Evolutionary conservation across 2,113 vertebrate genomes (phyloP), one percentile per base, ranked within the genome.

Genomic region (Upupa epops): DNA sequence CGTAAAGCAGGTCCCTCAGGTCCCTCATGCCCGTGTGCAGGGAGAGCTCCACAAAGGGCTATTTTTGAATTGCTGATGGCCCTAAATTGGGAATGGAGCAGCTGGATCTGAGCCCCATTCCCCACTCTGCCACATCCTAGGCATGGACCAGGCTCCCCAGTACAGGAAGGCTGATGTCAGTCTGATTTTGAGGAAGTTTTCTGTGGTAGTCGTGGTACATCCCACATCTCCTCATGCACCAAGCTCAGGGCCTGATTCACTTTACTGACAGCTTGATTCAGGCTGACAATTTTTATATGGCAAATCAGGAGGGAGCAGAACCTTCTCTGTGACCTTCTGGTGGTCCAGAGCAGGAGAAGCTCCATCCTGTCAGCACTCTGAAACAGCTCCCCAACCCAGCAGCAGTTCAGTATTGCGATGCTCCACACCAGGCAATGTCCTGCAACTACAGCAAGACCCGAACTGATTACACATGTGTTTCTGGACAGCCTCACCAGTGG

Each of bases 51-150:
- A 26, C 9, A 32, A 88, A 85, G 22, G 83, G 66, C 40, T 70
- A 86, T 89, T 94, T 95, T 20, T 55, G 85, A 94, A 83, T 24
- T 85, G 88, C 93, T 93, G 85, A 87, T 4, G 0, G 87, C 52
- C 72, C 92, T 9, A 0, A 56, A 87, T 19, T 6, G 1, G 63
- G 72, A 75, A 63, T 0, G 2, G 78, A n/a, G 29, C 0, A n/a
- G 54, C 31, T 34, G 42, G 60, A 31, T 55, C 79, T 36, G 54
- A 91, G 56, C 82, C 61, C 54, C 5, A 1, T 59, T 45, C 15
- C 29, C 71, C 28, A 74, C 54, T 20, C 25, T 0, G 4, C 24
- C 37, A 13, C 3, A 3, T 26, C 74, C 82, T 2, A 45, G 25
- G 32, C 70, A 71, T 0, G 0, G 40, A 40, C 1, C 11, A 4